A percentile compares a stretch with the other conserved stretches of the same genome.
Evolutionary conservation across 2,113 vertebrate genomes (phyloP).

Genomic region (Sphyrna mokarran): DNA sequence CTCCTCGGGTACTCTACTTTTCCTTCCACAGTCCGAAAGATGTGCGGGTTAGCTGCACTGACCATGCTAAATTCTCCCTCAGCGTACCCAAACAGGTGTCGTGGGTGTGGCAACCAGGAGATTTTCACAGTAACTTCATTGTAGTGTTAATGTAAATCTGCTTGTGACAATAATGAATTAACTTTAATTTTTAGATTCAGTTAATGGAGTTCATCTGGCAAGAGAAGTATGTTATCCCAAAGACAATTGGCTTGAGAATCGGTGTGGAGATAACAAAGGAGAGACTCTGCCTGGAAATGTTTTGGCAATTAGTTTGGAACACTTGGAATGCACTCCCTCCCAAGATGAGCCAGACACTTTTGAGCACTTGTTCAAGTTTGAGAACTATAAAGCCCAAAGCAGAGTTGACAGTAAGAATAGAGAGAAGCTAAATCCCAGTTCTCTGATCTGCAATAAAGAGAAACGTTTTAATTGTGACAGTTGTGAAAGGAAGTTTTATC

Average conservation of each 20-base stretch:
- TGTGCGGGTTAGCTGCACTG: too few species aligned
- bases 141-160: too few species aligned
- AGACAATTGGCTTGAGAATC: not conserved
- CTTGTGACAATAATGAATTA: too few species aligned
- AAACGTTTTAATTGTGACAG: not conserved
- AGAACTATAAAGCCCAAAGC: not conserved
- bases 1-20: too few species aligned
- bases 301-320: not conserved
- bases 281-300: not conserved
- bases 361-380: not conserved
- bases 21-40: too few species aligned
- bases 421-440: not conserved
- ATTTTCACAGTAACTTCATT: too few species aligned
- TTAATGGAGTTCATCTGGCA: not conserved
- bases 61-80: too few species aligned
- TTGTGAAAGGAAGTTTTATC: not conserved
- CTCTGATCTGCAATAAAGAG: not conserved
- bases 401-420: too few species aligned
- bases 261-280: not conserved
- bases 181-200: not conserved
- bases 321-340: not conserved
- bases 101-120: too few species aligned
- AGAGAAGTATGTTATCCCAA: not conserved
- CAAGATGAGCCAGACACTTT: not conserved
- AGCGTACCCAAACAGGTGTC: too few species aligned